Evolutionary conservation across 2,888 invertebrate genomes (phyloP).

Genomic region (Leucoma salicis): DNA sequence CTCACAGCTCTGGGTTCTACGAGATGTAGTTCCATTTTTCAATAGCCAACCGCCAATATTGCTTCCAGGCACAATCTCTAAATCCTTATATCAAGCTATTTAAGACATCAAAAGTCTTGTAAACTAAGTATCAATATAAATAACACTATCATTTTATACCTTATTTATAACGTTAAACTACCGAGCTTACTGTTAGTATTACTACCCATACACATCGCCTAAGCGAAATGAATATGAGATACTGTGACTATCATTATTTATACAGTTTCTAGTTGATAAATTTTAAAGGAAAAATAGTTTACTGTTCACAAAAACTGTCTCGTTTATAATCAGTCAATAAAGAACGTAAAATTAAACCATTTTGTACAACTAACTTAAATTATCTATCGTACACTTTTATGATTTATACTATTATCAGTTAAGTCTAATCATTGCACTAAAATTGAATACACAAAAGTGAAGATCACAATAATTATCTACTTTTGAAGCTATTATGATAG

Average conservation of each 20-base stretch:
- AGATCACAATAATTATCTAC: slow-evolving; percentile 61
- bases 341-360: slow-evolving; percentile 66
- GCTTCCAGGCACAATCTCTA: slow-evolving; percentile 62
- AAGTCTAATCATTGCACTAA: slow-evolving; percentile 81
- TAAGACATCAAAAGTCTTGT: slow-evolving; percentile 72
- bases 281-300: slow-evolving; percentile 55
- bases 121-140: slow-evolving; percentile 79
- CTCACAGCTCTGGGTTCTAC: slow-evolving; percentile 16
- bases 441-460: slow-evolving; percentile 73
- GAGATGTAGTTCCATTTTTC: slow-evolving; percentile 16
- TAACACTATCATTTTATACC: slow-evolving; percentile 73
- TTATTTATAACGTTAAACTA: slow-evolving; percentile 68
- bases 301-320: slow-evolving; percentile 63
- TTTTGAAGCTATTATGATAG: slow-evolving; percentile 41
- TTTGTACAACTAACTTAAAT: slow-evolving; percentile 62
- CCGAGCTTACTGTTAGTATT: slow-evolving; percentile 64
- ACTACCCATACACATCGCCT: slow-evolving; percentile 68
- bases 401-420: slow-evolving; percentile 66
- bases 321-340: slow-evolving; percentile 71
- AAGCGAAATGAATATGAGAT: slow-evolving; percentile 66
- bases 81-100: slow-evolving; percentile 66
- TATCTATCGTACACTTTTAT: slow-evolving; percentile 68
- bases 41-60: slow-evolving; percentile 72
- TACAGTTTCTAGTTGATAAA: slow-evolving; percentile 60
- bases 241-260: slow-evolving; percentile 62